These are phyloP conservation scores for Dicrurus megarhynchus DNA, from an alignment of 2,113 vertebrate species.

Conservation along the genomic window DNA sequence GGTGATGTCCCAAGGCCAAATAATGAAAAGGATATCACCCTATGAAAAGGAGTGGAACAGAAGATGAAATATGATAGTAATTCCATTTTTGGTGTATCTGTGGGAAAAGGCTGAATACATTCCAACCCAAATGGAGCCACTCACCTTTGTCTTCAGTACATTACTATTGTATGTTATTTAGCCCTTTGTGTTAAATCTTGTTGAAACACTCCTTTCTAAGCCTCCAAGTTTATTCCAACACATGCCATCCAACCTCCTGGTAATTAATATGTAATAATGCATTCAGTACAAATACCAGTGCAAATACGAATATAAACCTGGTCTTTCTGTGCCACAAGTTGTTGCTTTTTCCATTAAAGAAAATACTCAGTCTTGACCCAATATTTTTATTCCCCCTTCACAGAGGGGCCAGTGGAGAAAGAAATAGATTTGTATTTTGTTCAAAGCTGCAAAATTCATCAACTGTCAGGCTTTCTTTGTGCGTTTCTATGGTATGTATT, in stretches of 20 bases:
- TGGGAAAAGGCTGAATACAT: background rate
- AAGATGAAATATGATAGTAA: background rate
- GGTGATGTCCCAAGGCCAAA: background rate
- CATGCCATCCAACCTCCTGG: background rate
- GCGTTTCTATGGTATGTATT: background rate
- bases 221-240: background rate
- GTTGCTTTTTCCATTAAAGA: background rate
- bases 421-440: background rate
- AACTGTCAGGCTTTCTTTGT: background rate
- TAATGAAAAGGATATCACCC: background rate
- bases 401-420: background rate
- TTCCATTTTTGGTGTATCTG: background rate
- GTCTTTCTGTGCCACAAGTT: background rate
- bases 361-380: background rate
- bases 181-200: background rate
- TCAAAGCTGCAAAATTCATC: background rate
- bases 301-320: background rate
- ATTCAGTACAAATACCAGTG: background rate
- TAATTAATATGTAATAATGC: background rate
- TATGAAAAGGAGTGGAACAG: background rate
- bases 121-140: background rate
- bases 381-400: background rate
- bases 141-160: background rate
- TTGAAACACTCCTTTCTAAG: background rate
- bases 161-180: background rate